A percentile compares a stretch with the other conserved stretches of the same genome.
Conservation (phyloP, 2,888 invertebrate species). For the Ornithoptera priamus region DNA sequence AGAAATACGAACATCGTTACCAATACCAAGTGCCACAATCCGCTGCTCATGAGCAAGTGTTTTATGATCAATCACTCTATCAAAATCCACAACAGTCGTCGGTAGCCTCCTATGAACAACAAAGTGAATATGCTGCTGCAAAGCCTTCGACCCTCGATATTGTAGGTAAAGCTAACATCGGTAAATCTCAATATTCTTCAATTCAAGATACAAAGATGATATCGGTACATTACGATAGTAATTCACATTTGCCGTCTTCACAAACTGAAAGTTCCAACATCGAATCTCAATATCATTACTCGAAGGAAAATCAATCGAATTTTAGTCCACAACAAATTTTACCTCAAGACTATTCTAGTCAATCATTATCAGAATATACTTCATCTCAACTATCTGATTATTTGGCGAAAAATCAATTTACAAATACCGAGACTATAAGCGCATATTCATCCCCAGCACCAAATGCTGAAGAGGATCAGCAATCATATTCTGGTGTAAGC, state of each 20-base stretch:
- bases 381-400: slow-evolving; percentile 40
- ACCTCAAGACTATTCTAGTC: slow-evolving; percentile 32
- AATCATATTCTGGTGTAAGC: slow-evolving; percentile 42
- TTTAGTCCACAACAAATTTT: slow-evolving; percentile 18
- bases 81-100: slow-evolving; percentile 48
- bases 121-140: slow-evolving; percentile 39
- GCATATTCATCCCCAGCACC: slow-evolving; percentile 47
- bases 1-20: slow-evolving; percentile 62
- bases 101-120: slow-evolving; percentile 38
- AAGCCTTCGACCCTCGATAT: slow-evolving; percentile 31
- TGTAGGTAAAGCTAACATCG: slow-evolving; percentile 45
- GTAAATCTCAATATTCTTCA: slow-evolving; percentile 43
- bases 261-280: slow-evolving; percentile 34
- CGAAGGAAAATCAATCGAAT: slow-evolving; percentile 31
- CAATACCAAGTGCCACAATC: slow-evolving; percentile 54
- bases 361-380: slow-evolving; percentile 33
- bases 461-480: slow-evolving; percentile 46
- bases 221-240: slow-evolving; percentile 37
- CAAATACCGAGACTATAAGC: slow-evolving; percentile 49
- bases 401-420: slow-evolving; percentile 44
- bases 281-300: slow-evolving; percentile 41
- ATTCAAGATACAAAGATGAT: slow-evolving; percentile 43
- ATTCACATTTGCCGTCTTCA: slow-evolving; percentile 34
- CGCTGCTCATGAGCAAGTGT: slow-evolving; percentile 47
- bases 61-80: slow-evolving; percentile 58